Conservation (phyloP, 2,113 vertebrate genomes). For the Lagopus muta region DNA sequence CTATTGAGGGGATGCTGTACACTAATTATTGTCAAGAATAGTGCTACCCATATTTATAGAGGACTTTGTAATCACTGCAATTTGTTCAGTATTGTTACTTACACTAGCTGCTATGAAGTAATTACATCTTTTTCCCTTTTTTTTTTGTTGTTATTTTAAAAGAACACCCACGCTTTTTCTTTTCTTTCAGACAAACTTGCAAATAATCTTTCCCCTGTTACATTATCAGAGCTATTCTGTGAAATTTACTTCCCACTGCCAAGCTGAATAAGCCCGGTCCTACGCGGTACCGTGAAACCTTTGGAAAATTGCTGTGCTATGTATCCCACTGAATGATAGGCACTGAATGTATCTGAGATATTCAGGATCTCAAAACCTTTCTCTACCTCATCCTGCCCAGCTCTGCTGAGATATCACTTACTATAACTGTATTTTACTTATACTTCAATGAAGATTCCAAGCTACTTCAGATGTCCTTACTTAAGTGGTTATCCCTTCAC, state of each 20-base stretch:
- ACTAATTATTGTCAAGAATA: conserved; percentile 62
- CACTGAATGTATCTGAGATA: not conserved
- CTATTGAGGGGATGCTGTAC: conserved; percentile 27
- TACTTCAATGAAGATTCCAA: not conserved
- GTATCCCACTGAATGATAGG: not conserved
- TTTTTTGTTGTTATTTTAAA: conserved; percentile 21
- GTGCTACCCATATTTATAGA: conserved; percentile 59
- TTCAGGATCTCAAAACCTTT: not conserved
- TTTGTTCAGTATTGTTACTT: conserved; percentile 70
- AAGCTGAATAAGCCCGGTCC: not conserved
- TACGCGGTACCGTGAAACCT: not conserved
- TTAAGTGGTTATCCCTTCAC: not conserved
- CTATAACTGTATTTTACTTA: not conserved
- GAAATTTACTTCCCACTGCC: not conserved
- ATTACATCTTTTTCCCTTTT: conserved; percentile 36
- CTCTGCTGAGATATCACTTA: not conserved
- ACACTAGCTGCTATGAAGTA: conserved; percentile 58
- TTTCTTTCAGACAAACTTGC: not conserved
- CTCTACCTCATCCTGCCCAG: not conserved
- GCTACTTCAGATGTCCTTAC: not conserved
- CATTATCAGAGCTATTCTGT: not conserved
- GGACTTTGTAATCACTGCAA: conserved; percentile 69
- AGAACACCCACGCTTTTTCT: conserved; percentile 5
- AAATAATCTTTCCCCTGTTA: not conserved
- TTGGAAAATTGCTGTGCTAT: not conserved